Evolutionary conservation across 2,113 vertebrate genomes (phyloP).

Genomic region (Pipa parva): DNA sequence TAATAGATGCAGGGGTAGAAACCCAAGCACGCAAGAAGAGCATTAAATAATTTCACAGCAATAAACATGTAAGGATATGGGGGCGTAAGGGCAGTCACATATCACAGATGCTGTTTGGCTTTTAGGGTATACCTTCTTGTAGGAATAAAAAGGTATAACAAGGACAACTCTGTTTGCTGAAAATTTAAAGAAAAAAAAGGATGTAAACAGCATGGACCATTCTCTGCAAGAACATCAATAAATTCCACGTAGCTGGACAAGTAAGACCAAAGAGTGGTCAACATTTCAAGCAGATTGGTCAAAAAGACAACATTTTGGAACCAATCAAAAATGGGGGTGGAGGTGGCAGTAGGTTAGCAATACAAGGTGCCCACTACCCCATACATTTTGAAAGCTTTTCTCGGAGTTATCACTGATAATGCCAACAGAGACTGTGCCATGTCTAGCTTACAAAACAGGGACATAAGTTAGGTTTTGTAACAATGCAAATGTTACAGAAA

Average conservation of each 20-base stretch:
- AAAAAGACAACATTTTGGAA: conserved; percentile 7
- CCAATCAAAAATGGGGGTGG: neutral
- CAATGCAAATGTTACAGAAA: conserved; percentile 2
- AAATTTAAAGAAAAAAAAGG: too few species aligned
- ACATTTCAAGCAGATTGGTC: conserved; percentile 17
- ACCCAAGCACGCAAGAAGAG: conserved; percentile 11
- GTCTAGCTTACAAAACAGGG: neutral
- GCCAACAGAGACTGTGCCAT: neutral
- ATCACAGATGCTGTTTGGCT: conserved; percentile 31
- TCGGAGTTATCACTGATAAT: neutral
- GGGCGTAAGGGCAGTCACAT: conserved; percentile 18
- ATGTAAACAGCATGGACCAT: too few species aligned
- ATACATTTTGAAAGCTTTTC: conserved; percentile 5
- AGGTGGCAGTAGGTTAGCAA: conserved; percentile 11
- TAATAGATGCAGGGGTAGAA: neutral
- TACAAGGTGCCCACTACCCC: neutral
- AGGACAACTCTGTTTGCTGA: conserved; percentile 11
- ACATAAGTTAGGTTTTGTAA: neutral
- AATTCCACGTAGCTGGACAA: conserved; percentile 10
- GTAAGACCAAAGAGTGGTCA: neutral
- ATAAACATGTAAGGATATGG: conserved; percentile 11
- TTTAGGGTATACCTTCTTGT: conserved; percentile 15
- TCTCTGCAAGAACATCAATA: neutral
- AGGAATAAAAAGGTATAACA: conserved; percentile 12
- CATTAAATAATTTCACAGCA: conserved; percentile 42